Percentiles rank a stretch among this genome's conserved stretches.
Evolutionary conservation across 2,797 vertebrate species (phyloP).

Genomic region (Geotrypetes seraphini): DNA sequence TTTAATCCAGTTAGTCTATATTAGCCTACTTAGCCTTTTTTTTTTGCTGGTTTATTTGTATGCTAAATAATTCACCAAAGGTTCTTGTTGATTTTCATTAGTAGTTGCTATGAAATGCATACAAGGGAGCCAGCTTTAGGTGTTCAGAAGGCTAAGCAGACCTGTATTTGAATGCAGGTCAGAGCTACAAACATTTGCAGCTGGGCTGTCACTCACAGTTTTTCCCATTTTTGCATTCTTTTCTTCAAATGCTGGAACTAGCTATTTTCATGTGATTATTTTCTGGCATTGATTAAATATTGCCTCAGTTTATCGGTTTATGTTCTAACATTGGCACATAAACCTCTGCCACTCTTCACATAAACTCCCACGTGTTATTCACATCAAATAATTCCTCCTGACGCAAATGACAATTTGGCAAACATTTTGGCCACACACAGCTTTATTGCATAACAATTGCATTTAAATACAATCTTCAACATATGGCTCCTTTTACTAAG

Average conservation of each 20-base stretch:
- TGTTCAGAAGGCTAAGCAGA: conserved; percentile 42
- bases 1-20: conserved; percentile 55
- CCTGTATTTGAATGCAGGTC: conserved; percentile 49
- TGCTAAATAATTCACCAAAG: conserved; percentile 68
- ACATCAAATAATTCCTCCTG: too few species aligned
- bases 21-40: conserved; percentile 54
- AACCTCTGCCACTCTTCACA: too few species aligned
- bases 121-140: conserved; percentile 49
- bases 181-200: conserved; percentile 20
- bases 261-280: conserved; percentile 17
- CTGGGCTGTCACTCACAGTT: conserved; percentile 26
- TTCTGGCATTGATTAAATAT: too few species aligned
- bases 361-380: too few species aligned
- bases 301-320: too few species aligned
- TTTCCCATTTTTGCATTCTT: conserved; percentile 11
- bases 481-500: too few species aligned
- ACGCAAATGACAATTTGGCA: too few species aligned
- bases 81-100: conserved; percentile 55
- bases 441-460: too few species aligned
- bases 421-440: too few species aligned
- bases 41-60: conserved; percentile 55
- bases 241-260: conserved; percentile 18
- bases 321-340: too few species aligned
- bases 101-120: conserved; percentile 57
- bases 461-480: too few species aligned